Conservation (phyloP, 2,797 vertebrate species). For the Myripristis murdjan region DNA sequence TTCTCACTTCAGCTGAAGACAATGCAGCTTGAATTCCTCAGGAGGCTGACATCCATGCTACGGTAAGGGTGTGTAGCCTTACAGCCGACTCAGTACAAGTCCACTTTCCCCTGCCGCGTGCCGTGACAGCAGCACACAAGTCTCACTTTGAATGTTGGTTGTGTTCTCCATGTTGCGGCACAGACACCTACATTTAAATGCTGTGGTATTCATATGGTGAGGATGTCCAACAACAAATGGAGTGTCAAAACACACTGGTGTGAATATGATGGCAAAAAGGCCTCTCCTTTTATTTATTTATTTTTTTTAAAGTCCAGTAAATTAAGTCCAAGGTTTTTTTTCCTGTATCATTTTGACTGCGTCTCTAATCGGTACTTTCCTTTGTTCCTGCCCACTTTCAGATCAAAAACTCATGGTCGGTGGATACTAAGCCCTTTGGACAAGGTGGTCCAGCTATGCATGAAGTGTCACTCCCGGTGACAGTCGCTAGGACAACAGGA, state of each 20-base stretch:
- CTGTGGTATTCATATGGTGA: conserved; percentile 41
- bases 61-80: conserved; percentile 57
- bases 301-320: conserved; percentile 44
- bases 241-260: conserved; percentile 56
- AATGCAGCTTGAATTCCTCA: conserved; percentile 40
- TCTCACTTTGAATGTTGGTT: conserved; percentile 31
- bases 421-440: conserved; percentile 73
- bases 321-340: conserved; percentile 46
- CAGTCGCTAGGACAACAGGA: conserved; percentile 91
- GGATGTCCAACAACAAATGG: conserved; percentile 53
- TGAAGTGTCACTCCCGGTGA: conserved; percentile 26
- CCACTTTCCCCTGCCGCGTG: conserved; percentile 22
- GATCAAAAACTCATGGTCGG: conserved; percentile 35
- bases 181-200: conserved; percentile 56
- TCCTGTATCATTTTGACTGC: conserved; percentile 33
- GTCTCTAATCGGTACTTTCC: conserved; percentile 27
- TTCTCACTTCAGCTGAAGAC: conserved; percentile 33
- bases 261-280: conserved; percentile 74
- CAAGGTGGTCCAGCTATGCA: conserved; percentile 60
- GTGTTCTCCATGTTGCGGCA: conserved; percentile 43
- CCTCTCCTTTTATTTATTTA: conserved; percentile 77
- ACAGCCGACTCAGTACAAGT: conserved; percentile 33
- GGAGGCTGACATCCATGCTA: conserved; percentile 63
- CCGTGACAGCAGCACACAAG: conserved; percentile 41
- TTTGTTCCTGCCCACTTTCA: conserved; percentile 41